These are phyloP conservation scores for Seira ritae DNA, from an alignment of 2,888 invertebrate species.

Conservation along the genomic window DNA sequence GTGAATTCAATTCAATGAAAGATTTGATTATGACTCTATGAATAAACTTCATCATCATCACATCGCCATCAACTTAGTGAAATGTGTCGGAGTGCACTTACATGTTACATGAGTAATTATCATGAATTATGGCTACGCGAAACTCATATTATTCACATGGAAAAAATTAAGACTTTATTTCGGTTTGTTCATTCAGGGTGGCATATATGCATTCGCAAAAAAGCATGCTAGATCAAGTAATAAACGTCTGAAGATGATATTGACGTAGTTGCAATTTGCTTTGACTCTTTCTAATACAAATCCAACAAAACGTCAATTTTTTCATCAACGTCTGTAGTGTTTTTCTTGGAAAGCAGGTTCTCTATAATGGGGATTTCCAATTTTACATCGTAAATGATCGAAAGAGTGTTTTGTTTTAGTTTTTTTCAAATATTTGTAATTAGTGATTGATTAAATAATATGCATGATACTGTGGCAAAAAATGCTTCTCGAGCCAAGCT, in stretches of 20 bases:
- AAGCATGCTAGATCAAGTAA: not conserved
- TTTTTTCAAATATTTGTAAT: not conserved
- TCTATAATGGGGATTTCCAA: not conserved
- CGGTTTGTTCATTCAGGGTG: not conserved
- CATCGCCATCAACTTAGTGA: not conserved
- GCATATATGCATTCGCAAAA: not conserved
- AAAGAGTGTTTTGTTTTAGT: not conserved
- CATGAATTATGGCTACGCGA: not conserved
- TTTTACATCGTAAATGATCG: not conserved
- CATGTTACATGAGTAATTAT: not conserved
- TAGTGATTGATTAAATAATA: constrained; percentile 11
- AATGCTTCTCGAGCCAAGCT: too few species aligned
- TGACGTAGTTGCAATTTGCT: not conserved
- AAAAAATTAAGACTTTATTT: constrained; percentile 1
- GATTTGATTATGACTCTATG: not conserved
- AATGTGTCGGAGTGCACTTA: not conserved
- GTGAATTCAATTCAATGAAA: constrained; percentile 42
- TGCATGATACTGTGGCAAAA: not conserved
- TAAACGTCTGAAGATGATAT: too few species aligned
- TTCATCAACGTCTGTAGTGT: constrained; percentile 9
- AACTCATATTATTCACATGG: not conserved
- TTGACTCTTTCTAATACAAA: not conserved
- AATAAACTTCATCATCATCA: not conserved
- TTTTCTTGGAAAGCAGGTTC: not conserved
- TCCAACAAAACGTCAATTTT: not conserved